These are phyloP conservation scores for Zoroaster sp. DNA, from an alignment of 53 echinoderm and acorn worm species.

Conservation along the genomic window DNA sequence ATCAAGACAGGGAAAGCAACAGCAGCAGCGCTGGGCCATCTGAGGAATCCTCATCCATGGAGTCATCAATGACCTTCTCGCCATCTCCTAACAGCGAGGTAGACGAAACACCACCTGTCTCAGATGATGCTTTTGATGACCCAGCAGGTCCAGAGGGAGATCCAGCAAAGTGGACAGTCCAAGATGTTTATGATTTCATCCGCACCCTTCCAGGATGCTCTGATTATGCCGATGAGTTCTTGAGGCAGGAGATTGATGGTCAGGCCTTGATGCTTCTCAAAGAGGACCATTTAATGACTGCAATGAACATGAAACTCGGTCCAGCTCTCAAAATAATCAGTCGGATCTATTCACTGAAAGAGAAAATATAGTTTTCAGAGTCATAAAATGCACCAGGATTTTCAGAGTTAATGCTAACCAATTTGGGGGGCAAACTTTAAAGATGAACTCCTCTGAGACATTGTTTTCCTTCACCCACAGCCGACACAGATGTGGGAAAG, in stretches of 20 bases:
- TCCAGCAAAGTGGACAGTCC: slow-evolving; percentile 85
- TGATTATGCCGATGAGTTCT: slow-evolving; percentile 94
- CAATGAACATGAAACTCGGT: slow-evolving; percentile 98
- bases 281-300: slow-evolving; percentile 97
- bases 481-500: no score
- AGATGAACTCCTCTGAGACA: no score
- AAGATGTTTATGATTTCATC: slow-evolving; percentile 87
- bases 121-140: slow-evolving; percentile 75
- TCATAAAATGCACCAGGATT: no score
- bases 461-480: no score
- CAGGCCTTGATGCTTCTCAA: slow-evolving; percentile 97
- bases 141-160: slow-evolving; percentile 60
- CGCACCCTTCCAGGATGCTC: slow-evolving; percentile 83
- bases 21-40: slow-evolving; percentile 72
- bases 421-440: no score
- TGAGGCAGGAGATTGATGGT: slow-evolving; percentile 94
- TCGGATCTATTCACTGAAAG: slow-evolving; percentile 81
- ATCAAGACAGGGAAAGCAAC: slow-evolving; percentile 53
- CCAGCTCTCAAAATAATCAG: slow-evolving; percentile 94
- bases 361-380: slow-evolving; percentile 55
- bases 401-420: no score
- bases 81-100: slow-evolving; percentile 52
- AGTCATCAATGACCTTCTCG: slow-evolving; percentile 64
- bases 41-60: slow-evolving; percentile 72
- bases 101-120: slow-evolving; percentile 72